Base-by-base conservation (phyloP, 2,888 invertebrate genomes). In the Oconnorella tubifera region DNA sequence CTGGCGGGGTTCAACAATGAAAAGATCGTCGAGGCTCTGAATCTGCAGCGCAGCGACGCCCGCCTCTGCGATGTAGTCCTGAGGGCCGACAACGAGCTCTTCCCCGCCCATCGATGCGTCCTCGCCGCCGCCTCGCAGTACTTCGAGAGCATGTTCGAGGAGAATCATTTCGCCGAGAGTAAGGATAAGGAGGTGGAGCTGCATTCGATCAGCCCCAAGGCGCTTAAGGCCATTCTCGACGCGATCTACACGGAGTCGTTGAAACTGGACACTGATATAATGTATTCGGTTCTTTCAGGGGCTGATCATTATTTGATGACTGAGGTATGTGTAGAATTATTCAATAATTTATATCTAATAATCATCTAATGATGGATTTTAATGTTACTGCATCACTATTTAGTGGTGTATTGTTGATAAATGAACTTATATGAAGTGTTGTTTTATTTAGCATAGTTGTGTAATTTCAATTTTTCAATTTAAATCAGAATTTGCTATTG, bases 111-210 rank as follows among this genome's bases (percentile, higher is more conserved):
- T 53, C 59, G 63, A 23, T 68, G 66, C 48, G 59, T 68, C 2
- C 57, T 68, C 28, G 66, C 66, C 23, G 66, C 66, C 23, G 58
- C 66, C 23, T 68, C 68, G n/a, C 64, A 68, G 23, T 68, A 68
- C 48, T 68, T 68, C 58, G 29, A 56, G 2, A 57, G 63, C 28
- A 68, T 68, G 68, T 68, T 68, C 33, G 48, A 63, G 25, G 57
- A 63, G 23, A 40, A 68, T 48, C 33, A 67, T 28, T 68, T 68
- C 32, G 51, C 66, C n/a, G 68, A 68, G 29, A 66, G 68, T 33
- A 10, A 55, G 19, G 63, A 59, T 29, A 53, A 63, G 50, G 63
- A 66, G 31, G 59, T 68, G 3, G 61, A 63, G 33, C 58, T 68
- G 32, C 62, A 68, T 29, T 63, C 64, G 28, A 56, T 68, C 10